Conservation (phyloP, 2,888 invertebrate species). For the Ophraella communa region DNA sequence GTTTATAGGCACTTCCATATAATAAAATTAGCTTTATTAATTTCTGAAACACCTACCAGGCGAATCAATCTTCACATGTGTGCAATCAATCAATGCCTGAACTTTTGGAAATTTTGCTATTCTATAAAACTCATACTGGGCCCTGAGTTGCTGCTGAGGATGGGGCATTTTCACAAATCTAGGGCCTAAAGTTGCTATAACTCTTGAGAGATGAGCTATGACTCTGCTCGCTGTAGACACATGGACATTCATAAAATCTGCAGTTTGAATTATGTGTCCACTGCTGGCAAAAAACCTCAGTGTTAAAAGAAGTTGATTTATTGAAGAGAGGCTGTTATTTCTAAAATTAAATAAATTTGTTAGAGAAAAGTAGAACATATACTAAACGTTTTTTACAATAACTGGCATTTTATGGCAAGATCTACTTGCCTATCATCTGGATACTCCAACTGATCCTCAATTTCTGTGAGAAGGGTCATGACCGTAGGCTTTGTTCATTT, state of each 20-base stretch:
- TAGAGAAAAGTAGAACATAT: background rate
- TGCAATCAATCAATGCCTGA: slow-evolving; percentile 17
- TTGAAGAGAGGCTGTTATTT: slow-evolving; percentile 18
- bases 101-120: slow-evolving; percentile 20
- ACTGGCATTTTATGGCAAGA: background rate
- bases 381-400: background rate
- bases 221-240: slow-evolving; percentile 6
- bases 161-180: slow-evolving; percentile 9
- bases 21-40: background rate
- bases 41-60: slow-evolving; percentile 1
- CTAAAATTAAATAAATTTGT: slow-evolving; percentile 8
- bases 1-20: background rate
- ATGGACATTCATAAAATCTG: slow-evolving; percentile 13
- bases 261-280: background rate
- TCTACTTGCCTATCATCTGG: too few species aligned
- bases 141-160: slow-evolving; percentile 1
- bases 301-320: slow-evolving; percentile 3
- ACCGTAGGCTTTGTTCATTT: slow-evolving; percentile 6
- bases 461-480: background rate
- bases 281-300: background rate
- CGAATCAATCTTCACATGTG: slow-evolving; percentile 20
- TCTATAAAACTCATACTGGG: slow-evolving; percentile 7
- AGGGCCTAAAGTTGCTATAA: slow-evolving; percentile 15
- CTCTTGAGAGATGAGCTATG: background rate
- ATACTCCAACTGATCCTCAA: background rate